Percentiles rank a stretch among this genome's conserved stretches.
Conservation (phyloP, 2,113 vertebrate species). For the Vireo altiloquus region DNA sequence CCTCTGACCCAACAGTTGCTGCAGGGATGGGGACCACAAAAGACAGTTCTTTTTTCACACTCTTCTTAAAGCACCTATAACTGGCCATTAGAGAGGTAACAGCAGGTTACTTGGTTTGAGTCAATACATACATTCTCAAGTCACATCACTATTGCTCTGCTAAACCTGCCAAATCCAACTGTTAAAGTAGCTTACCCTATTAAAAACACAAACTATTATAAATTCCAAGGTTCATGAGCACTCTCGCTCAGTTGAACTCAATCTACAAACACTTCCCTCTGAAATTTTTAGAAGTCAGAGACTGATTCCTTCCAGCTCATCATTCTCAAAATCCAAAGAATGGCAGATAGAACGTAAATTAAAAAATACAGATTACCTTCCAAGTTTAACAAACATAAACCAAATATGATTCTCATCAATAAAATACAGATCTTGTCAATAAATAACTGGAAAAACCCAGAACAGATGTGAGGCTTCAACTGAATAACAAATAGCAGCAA, state of each 20-base stretch:
- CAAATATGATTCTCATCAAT: background rate
- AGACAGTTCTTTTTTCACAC: background rate
- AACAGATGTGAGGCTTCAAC: background rate
- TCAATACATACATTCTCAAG: background rate
- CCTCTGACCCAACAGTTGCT: background rate
- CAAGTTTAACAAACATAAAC: background rate
- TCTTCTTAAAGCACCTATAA: background rate
- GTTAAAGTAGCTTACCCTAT: background rate
- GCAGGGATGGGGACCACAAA: background rate
- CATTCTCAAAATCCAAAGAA: background rate
- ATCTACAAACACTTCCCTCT: background rate
- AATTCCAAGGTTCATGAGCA: background rate
- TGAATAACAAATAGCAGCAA: background rate
- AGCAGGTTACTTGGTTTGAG: background rate
- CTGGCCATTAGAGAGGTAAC: background rate
- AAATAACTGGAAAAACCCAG: background rate
- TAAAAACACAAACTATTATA: background rate
- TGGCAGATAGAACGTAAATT: background rate
- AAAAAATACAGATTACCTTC: background rate
- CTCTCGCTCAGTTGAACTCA: background rate
- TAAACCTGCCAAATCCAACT: background rate
- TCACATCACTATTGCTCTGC: background rate
- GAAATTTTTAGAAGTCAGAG: background rate
- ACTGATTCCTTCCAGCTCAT: background rate
- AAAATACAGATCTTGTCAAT: background rate